A percentile compares a stretch with the other conserved stretches of the same genome.
These are phyloP conservation scores for Oligia strigilis DNA, from an alignment of 2,888 invertebrate genomes.

Conservation along the genomic window DNA sequence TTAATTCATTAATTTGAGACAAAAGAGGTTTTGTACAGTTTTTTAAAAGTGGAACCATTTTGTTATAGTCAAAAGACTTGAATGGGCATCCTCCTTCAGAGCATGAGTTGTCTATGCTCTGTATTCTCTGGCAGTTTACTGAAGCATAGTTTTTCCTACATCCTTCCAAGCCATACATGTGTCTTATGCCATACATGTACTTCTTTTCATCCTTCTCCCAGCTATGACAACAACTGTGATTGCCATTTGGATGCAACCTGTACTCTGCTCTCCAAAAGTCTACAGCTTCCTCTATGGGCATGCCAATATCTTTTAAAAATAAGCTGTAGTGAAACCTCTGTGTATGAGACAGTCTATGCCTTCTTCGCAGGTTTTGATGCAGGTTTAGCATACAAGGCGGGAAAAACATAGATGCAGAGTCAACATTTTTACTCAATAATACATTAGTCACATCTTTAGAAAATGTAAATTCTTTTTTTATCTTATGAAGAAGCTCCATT, in stretches of 20 bases:
- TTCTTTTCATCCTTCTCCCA: conserved; percentile 92
- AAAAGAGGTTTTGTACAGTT: conserved; percentile 68
- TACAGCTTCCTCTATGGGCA: conserved; percentile 92
- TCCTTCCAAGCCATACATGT: conserved; percentile 94
- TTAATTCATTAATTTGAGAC: conserved; percentile 79
- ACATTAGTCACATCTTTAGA: conserved; percentile 59
- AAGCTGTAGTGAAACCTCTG: conserved; percentile 92
- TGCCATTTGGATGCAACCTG: conserved; percentile 84
- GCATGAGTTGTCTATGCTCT: conserved; percentile 87
- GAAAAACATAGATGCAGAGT: conserved; percentile 83
- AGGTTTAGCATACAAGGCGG: conserved; percentile 93
- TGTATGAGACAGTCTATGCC: conserved; percentile 92
- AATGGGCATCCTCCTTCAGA: conserved; percentile 92
- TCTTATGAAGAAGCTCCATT: conserved; percentile 76
- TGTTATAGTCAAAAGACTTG: conserved; percentile 88
- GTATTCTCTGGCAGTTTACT: conserved; percentile 91
- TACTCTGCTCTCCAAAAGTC: conserved; percentile 92
- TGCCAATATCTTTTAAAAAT: conserved; percentile 93
- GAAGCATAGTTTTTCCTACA: conserved; percentile 91
- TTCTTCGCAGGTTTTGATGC: conserved; percentile 87
- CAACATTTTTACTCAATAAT: conserved; percentile 82
- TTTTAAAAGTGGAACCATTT: conserved; percentile 81
- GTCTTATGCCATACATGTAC: conserved; percentile 92
- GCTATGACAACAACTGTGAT: conserved; percentile 90
- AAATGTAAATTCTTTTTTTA: conserved; percentile 71